Base-by-base conservation (phyloP, 1,140 invertebrate genomes). In the Danaus melanippus region DNA sequence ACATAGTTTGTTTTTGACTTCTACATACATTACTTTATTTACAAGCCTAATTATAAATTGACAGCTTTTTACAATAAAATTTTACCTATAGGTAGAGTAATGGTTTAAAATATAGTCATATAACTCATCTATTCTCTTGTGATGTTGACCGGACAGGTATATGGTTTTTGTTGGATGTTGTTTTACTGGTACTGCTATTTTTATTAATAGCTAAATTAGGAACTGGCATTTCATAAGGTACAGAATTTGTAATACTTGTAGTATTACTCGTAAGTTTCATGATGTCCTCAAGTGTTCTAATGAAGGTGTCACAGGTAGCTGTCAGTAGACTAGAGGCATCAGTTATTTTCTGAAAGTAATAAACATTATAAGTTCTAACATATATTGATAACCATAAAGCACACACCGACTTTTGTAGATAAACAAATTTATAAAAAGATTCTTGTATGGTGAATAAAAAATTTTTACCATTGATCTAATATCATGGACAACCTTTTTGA, bases 281-380 rank as follows among this genome's bases (percentile, higher is more conserved):
- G 69, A 93, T 94, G 58, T 94, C 93, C 82, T 95, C 94, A 61
- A 95, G 86, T 8, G 93, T 94, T 64, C 91, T 90, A 60, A 95
- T 94, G 78, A 95, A 95, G 15, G 93, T 94, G 86, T 95, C 93
- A 90, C 93, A 95, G 32, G 93, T 95, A 21, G 92, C 92, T 58
- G 90, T 90, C 43, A 95, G 78, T 56, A 94, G 86, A 67, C 89
- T 91, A 15, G 92, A 92, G n/a, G 91, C 91, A 83, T 94, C 93
- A 79, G 93, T 90, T 59, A 95, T 84, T 89, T 92, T 91, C 93
- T 94, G 83, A 53, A 89, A 74, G 67, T 50, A 60, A 61, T 54
- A 64, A 56, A 60, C 17, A 53, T 49, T 15, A 10, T 10, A 10
- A 17, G 21, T 5, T 32, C 21, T 32, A 4, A 32, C 5, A 32